Percentiles rank a stretch among this genome's conserved stretches.
These are phyloP conservation scores for Halcyon badia DNA, from an alignment of 2,797 vertebrate species.

Conservation along the genomic window DNA sequence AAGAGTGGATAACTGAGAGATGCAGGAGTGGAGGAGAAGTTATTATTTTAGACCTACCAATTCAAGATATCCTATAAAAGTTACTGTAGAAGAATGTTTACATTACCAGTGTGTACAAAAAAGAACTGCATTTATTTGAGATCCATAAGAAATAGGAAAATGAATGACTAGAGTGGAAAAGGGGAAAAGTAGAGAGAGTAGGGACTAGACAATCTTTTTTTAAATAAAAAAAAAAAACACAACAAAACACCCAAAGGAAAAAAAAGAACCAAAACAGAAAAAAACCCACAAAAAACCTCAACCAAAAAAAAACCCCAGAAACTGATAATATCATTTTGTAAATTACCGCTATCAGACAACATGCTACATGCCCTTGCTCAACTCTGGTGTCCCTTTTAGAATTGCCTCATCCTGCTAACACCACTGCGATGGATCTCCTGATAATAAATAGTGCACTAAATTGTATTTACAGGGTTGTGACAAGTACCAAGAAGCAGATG, in stretches of 20 bases:
- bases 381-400: background rate
- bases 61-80: background rate
- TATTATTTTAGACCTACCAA: background rate
- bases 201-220: rapidly evolving
- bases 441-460: background rate
- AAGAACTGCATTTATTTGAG: background rate
- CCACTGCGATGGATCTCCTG: background rate
- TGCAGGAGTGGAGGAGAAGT: background rate
- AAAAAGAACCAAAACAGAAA: background rate
- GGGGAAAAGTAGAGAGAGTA: background rate
- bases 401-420: background rate
- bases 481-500: background rate
- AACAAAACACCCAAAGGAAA: background rate
- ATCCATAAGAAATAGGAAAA: background rate
- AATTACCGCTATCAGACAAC: background rate
- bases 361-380: background rate
- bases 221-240: background rate
- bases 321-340: background rate
- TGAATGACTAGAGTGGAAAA: background rate
- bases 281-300: background rate
- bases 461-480: background rate
- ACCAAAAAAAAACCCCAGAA: background rate
- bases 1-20: background rate
- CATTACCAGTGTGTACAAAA: background rate
- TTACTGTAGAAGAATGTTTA: background rate